phyloP scores from a whole-genome alignment of 2,797 vertebrate species.

The Arrhamphus sclerolepis region DNA sequence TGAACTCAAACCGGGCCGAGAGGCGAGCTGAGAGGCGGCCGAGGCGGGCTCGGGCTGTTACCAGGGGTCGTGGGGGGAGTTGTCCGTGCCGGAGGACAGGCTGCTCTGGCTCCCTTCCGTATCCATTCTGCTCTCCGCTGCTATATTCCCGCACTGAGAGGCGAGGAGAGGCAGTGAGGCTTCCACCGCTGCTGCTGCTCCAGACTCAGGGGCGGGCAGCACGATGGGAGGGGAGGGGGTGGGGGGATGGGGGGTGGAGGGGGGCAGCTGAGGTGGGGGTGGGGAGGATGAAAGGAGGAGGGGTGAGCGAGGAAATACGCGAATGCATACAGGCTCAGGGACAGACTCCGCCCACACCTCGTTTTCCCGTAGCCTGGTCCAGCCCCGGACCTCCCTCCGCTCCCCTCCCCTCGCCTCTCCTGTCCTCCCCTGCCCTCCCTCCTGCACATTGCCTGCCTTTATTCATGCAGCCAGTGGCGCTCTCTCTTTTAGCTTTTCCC shows the following conservation, averaged over 20 bases:
- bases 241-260: not conserved
- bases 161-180: constrained; percentile 82
- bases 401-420: constrained; percentile 9
- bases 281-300: constrained; percentile 73
- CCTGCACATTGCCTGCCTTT: constrained; percentile 64
- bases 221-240: constrained; percentile 44
- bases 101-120: constrained; percentile 93
- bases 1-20: constrained; percentile 68
- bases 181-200: constrained; percentile 70
- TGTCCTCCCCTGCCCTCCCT: constrained; percentile 13
- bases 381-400: constrained; percentile 30
- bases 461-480: constrained; percentile 62
- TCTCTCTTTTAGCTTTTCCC: constrained; percentile 63
- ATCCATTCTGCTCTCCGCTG: constrained; percentile 87
- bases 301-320: constrained; percentile 79
- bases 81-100: constrained; percentile 91
- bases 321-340: constrained; percentile 35
- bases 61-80: constrained; percentile 94
- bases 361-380: constrained; percentile 57
- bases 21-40: constrained; percentile 30
- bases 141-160: constrained; percentile 82
- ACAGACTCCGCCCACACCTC: constrained; percentile 80
- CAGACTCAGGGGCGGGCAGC: constrained; percentile 83
- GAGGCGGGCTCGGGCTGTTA: constrained; percentile 64
- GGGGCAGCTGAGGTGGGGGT: constrained; percentile 51